These are phyloP conservation scores for Macrobrachium rosenbergii DNA, from an alignment of 1,140 invertebrate genomes.

Conservation along the genomic window DNA sequence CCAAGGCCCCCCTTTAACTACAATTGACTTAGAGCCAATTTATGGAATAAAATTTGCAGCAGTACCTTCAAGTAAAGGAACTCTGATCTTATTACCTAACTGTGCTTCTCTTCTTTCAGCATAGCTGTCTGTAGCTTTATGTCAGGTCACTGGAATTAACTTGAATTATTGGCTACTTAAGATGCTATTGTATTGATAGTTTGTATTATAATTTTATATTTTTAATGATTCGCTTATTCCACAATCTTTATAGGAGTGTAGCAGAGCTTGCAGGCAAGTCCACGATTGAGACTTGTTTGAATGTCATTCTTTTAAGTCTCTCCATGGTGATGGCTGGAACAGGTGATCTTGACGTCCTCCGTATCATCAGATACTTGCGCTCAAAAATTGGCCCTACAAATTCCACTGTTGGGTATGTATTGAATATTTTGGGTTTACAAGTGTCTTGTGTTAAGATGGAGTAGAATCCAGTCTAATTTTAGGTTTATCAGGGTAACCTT, in stretches of 20 bases:
- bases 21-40: no score
- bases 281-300: slow-evolving; percentile 90
- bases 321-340: slow-evolving; percentile 93
- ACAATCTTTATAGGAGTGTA: slow-evolving; percentile 69
- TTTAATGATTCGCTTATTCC: not conserved
- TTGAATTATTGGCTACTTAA: no score
- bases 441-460: not conserved
- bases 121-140: no score
- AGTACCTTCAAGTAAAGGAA: no score
- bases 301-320: slow-evolving; percentile 84
- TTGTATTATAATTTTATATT: not conserved
- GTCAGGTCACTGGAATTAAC: no score
- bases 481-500: no score
- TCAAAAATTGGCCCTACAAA: slow-evolving; percentile 74
- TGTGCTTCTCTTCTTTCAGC: no score
- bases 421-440: slow-evolving; percentile 57
- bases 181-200: not conserved
- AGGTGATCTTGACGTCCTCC: slow-evolving; percentile 88
- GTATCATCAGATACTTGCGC: slow-evolving; percentile 87
- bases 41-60: no score
- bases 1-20: no score
- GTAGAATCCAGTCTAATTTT: no score
- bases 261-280: slow-evolving; percentile 90
- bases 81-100: no score
- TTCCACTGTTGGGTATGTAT: slow-evolving; percentile 68